Conservation (phyloP, 2,888 invertebrate genomes). For the Formica aserva region DNA sequence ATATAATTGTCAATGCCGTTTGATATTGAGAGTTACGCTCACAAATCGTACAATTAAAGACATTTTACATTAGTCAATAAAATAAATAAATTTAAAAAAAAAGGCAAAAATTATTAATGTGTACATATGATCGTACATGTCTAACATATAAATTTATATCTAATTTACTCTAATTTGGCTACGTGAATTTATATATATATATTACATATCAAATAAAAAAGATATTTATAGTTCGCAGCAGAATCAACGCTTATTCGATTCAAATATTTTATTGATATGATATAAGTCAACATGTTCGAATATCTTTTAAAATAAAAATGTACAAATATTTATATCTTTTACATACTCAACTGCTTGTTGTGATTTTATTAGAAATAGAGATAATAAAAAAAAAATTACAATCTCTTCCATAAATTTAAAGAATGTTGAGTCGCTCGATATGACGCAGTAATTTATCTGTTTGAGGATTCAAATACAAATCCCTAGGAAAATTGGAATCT, state of each 20-base stretch:
- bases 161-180: not conserved
- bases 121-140: not conserved
- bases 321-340: not conserved
- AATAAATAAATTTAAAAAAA: not conserved
- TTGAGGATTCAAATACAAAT: not conserved
- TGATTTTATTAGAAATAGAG: not conserved
- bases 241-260: not conserved
- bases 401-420: conserved; percentile 7
- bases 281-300: not conserved
- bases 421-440: not conserved
- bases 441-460: not conserved
- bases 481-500: not conserved
- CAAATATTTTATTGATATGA: not conserved
- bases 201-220: not conserved
- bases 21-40: not conserved
- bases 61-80: not conserved
- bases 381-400: not conserved
- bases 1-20: not conserved
- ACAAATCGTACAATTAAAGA: not conserved
- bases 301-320: not conserved
- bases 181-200: not conserved
- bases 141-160: not conserved
- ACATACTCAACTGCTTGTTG: not conserved
- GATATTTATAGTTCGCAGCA: not conserved
- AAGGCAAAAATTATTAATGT: not conserved